Evolutionary conservation across 2,888 invertebrate genomes (phyloP), one percentile per base, ranked within the genome.

Genomic region (Didymodactylos carnosus): DNA sequence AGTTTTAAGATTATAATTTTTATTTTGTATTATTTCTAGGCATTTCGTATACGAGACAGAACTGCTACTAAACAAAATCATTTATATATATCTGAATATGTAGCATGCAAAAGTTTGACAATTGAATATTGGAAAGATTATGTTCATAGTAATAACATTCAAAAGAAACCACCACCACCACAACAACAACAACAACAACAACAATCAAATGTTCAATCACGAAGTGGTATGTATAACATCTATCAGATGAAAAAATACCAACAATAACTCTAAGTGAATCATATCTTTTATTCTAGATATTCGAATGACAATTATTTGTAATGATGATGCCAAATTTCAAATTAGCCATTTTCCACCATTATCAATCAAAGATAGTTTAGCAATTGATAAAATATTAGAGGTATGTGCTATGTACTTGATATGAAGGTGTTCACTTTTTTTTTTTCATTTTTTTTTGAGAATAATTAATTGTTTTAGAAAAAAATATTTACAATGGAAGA

Each of bases 71-170:
- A 62, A 35, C 62, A 62, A 35, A 62, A 62, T n/a, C n/a, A 62
- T 62, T 35, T 62, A 62, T 8, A 62, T 62, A 10, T 62, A 62
- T 62, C 62, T n/a, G 35, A n/a, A 35, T 62, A 62, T 35, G 35
- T 62, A 10, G 35, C 62, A 35, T 62, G 62, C n/a, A 62, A 62
- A 62, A 62, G 62, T 62, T 35, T 62, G 19, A 62, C 16, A n/a
- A 62, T 62, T 62, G 62, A 62, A n/a, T 62, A 62, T 62, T 62
- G 62, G 62, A 62, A 62, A n/a, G 62, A 62, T 35, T 35, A 62
- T 35, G 19, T 29, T 35, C 29, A 51, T 51, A 14, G 25, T 51
- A 11, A 29, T 16, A 53, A 62, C 35, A 62, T 35, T 62, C 62
- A 29, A 62, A 29, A 62, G 6, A 62, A 62, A n/a, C n/a, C n/a